Base-by-base conservation (phyloP, 1,140 invertebrate genomes). In the Bombus sylvicola region DNA sequence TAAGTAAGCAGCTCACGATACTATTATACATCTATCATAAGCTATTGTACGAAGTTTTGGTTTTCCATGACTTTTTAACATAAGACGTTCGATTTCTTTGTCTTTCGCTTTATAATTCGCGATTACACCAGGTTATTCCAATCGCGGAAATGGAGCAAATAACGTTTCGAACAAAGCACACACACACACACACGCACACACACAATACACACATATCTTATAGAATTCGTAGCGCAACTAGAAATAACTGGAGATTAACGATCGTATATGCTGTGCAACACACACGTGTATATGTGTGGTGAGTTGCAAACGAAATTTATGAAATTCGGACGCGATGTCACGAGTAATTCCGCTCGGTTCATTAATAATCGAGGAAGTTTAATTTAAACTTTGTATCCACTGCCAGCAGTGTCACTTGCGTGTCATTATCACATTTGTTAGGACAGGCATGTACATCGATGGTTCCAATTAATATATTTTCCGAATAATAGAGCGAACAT, bases 331-430 rank as follows among this genome's bases (percentile, higher is more conserved):
- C 41, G 25, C 31, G 37, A 4, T 8, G 18, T 53, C 47, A 53
- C 47, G 12, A 22, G 18, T 43, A 43, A 74, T 74, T 43, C 12
- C 39, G 41, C n/a, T 3, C 15, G 10, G 72, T 74, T 74, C 41
- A 74, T 74, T 74, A 74, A 74, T 74, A 74, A 47, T 41, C 72
- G 72, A 47, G 41, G n/a, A 1, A 41, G 72, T 74, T 74, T 74
- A 74, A 74, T 74, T 74, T 47, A 47, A 74, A 74, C 72, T 74
- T 74, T 74, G n/a, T 74, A 43, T 74, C n/a, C 41, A 31, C 18
- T 31, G 28, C 15, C 39, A 47, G 43, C 72, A 25, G n/a, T 43
- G 72, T 43, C 72, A 74, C 72, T 74, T 31, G 22, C 41, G 12
- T 31, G 39, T 74, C 72, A 74, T 74, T 47, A 31, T 43, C 72